Evolutionary conservation across 2,888 invertebrate genomes (phyloP).

Genomic region (Tubulanus polymorphus): DNA sequence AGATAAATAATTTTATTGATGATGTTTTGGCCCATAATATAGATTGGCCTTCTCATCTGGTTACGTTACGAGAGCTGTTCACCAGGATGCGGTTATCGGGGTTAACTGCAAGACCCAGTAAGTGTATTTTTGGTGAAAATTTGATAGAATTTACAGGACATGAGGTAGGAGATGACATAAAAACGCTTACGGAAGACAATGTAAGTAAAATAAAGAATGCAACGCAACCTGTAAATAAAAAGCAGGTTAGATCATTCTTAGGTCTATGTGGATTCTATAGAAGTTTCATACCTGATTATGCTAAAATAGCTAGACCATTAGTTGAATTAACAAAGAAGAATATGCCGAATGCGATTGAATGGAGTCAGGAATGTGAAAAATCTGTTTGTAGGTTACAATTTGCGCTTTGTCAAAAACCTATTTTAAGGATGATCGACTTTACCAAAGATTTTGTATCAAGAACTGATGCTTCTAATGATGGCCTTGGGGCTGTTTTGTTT

Average conservation of each 20-base stretch:
- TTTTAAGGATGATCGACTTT: constrained; percentile 16
- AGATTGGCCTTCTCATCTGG: constrained; percentile 14
- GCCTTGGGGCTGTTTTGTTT: constrained; percentile 19
- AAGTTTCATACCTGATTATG: constrained; percentile 17
- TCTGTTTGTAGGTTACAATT: constrained; percentile 13
- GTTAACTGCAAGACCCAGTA: constrained; percentile 10
- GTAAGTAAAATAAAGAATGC: background rate
- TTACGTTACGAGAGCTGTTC: background rate
- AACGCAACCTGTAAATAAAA: constrained; percentile 11
- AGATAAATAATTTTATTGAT: constrained; percentile 19
- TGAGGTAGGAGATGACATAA: constrained; percentile 4
- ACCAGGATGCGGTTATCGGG: background rate
- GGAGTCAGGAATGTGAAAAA: constrained; percentile 9
- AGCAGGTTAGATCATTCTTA: constrained; percentile 16
- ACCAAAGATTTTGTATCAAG: constrained; percentile 13
- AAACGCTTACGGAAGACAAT: background rate
- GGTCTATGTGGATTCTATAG: constrained; percentile 15
- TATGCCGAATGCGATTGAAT: constrained; percentile 14
- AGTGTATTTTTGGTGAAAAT: constrained; percentile 5
- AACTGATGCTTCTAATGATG: constrained; percentile 21
- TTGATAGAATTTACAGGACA: constrained; percentile 14
- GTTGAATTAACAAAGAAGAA: constrained; percentile 20
- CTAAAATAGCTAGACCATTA: constrained; percentile 15
- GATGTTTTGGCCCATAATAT: constrained; percentile 17
- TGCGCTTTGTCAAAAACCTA: constrained; percentile 8